Percentiles rank a stretch among this genome's conserved stretches.
These are phyloP conservation scores for Epiblema foenella DNA, from an alignment of 2,888 invertebrate species.

Conservation along the genomic window DNA sequence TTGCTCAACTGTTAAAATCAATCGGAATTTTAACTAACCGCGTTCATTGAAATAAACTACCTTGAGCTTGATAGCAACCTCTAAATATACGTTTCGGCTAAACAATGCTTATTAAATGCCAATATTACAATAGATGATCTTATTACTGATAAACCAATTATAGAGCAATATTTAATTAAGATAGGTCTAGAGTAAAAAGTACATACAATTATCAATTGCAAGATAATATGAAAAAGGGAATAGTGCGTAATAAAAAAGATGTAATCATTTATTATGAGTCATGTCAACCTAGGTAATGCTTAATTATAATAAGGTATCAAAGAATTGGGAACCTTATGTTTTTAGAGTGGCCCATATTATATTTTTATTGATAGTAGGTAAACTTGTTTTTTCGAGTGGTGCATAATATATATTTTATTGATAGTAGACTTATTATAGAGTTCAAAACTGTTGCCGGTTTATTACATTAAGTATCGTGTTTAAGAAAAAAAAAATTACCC, in stretches of 20 bases:
- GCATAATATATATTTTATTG: too few species aligned
- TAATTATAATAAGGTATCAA: neutral
- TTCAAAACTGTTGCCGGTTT: too few species aligned
- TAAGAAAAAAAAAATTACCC: too few species aligned
- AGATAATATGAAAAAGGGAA: neutral
- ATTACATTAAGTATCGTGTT: too few species aligned
- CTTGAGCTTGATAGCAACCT: slow-evolving; percentile 35
- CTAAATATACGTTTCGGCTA: slow-evolving; percentile 18
- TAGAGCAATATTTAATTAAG: neutral
- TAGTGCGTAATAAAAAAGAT: too few species aligned
- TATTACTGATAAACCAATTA: neutral
- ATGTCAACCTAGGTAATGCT: neutral
- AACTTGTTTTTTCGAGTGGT: too few species aligned
- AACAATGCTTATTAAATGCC: slow-evolving; percentile 18
- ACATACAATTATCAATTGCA: neutral
- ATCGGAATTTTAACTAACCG: slow-evolving; percentile 42
- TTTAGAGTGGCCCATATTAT: too few species aligned
- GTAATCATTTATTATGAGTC: too few species aligned
- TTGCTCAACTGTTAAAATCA: slow-evolving; percentile 38
- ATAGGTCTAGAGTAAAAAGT: neutral
- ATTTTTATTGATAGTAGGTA: too few species aligned
- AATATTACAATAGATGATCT: slow-evolving; percentile 8
- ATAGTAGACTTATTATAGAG: too few species aligned
- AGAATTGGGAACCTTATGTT: too few species aligned
- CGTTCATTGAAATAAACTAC: slow-evolving; percentile 17